Evolutionary conservation across 2,797 vertebrate species (phyloP), one percentile per base, ranked within the genome.

Genomic region (Setipinna tenuifilis): DNA sequence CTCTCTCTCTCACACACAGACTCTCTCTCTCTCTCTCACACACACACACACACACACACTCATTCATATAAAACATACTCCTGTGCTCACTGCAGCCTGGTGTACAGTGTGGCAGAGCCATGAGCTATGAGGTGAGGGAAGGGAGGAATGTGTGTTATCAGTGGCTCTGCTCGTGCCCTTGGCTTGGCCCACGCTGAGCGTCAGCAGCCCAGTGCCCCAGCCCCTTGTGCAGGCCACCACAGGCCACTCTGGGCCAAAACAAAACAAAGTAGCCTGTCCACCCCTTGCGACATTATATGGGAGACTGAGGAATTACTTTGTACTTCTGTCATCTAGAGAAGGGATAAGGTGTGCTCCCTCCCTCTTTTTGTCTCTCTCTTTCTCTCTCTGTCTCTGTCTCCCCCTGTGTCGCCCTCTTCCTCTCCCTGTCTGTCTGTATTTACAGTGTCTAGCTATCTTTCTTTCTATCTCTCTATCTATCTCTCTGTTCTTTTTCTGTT

Each of bases 331-430:
- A 68, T 12, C 28, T 19, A 41, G 31, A 35, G 28, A 35, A 19
- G 16, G 16, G 89, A 91, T 50, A 41, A 12, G 9, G 25, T 28
- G 23, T 11, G 25, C 11, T 28, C 62, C 10, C 23, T 68, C 62
- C 25, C 85, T 78, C 62, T 44, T 46, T 23, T 81, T 44, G 28
- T 62, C 85, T 83, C 84, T 68, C 87, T 78, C 82, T 25, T 83
- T 61, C 58, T 61, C 21, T 19, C 58, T 57, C 16, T 54, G 2
- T 57, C 54, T 14, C 54, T 57, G 11, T 57, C 54, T 57, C 54
- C 10, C 54, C 35, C 35, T 41, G 35, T 41, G 35, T 41, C 35
- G 2, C 35, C 35, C 35, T n/a, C n/a, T n/a, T n/a, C 16, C 54
- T 57, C 54, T 57, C 54, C 14, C 54, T 57, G 9, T 12, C 58